Conservation (phyloP, 2,797 vertebrate species). For the Monodelphis domestica region DNA sequence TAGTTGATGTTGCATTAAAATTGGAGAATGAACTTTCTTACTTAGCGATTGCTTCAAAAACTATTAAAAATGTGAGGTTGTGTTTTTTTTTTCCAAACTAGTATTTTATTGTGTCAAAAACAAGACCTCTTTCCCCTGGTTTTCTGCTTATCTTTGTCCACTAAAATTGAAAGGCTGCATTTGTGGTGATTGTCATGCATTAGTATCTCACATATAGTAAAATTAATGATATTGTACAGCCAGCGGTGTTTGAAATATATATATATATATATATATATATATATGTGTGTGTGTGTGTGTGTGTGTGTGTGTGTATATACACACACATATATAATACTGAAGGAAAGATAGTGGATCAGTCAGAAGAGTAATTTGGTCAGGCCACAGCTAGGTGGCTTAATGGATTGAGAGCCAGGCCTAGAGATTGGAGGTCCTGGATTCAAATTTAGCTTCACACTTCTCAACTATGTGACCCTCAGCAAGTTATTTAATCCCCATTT, state of each 20-base stretch:
- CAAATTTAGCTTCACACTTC: no score
- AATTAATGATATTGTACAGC: not conserved
- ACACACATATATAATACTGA: not conserved
- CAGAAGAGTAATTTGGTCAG: not conserved
- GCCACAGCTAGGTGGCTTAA: no score
- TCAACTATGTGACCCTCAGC: no score
- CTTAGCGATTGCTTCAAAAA: conserved; percentile 33
- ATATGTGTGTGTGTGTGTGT: no score
- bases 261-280: no score
- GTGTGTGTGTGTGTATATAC: no score
- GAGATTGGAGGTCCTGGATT: no score
- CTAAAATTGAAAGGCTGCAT: not conserved
- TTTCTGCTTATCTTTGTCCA: not conserved
- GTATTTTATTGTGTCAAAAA: conserved; percentile 6
- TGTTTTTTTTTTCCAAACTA: conserved; percentile 39
- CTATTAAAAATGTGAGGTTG: not conserved
- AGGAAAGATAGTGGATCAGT: not conserved
- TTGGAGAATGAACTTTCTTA: not conserved
- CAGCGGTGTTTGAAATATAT: not conserved
- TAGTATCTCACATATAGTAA: not conserved
- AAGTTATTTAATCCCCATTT: no score
- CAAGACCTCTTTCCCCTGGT: not conserved
- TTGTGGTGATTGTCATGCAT: not conserved
- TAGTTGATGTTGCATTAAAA: conserved; percentile 5
- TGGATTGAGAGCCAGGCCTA: no score